Base-by-base conservation (phyloP, 2,797 vertebrate species). In the Notolepis coatsorum region DNA sequence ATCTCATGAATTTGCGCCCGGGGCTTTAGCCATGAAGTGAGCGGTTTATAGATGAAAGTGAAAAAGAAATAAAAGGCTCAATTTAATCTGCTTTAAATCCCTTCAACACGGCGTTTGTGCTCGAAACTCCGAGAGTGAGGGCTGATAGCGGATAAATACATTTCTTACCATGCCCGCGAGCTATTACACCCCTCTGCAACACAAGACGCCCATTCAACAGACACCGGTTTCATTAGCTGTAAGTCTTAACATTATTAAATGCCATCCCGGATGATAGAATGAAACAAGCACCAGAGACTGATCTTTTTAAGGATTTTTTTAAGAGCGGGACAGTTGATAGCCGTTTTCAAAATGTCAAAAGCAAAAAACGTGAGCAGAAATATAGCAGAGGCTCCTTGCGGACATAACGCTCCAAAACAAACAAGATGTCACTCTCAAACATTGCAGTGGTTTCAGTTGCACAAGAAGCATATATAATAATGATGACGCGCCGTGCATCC, bases 71-170 rank as follows among this genome's bases (percentile, higher is more conserved):
- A 96, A 97, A 93, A 94, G 93, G 93, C 95, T 95, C 92, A 93
- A 93, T 96, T 97, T 97, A 98, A 97, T 97, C 96, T 95, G 95
- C 92, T 93, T 95, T 96, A 95, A 96, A 95, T 91, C 94, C 94
- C 93, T 94, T 95, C 94, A 94, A 95, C 93, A 94, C 92, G 89
- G 89, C 86, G 93, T 93, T 91, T 93, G 93, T 92, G 94, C 93
- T 92, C 86, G 90, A 87, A 92, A 94, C 91, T 92, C 92, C 79
- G 91, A 93, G 93, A 96, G 93, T 93, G 94, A 95, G 94, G 88
- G 89, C 89, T 95, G 95, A 95, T 94, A 93, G 94, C 91, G 95
- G 94, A 95, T 96, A 95, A 97, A 96, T 94, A 93, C 92, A 93
- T 94, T 94, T 95, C 89, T 93, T 92, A 95, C 90, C 90, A 91